Evolutionary conservation across 2,113 vertebrate genomes (phyloP).

Genomic region (Boleophthalmus pectinirostris): DNA sequence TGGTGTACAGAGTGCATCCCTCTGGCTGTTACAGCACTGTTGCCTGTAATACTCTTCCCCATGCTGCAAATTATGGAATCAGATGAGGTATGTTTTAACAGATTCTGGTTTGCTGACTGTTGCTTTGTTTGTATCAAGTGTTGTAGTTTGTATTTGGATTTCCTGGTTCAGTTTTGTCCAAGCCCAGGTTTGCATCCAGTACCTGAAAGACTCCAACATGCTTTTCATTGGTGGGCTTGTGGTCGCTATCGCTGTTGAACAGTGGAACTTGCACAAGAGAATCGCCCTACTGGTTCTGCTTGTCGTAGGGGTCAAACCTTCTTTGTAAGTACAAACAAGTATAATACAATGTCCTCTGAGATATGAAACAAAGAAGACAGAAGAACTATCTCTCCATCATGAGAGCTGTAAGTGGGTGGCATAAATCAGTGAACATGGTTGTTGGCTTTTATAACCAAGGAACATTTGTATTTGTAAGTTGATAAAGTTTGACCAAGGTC

Average conservation of each 20-base stretch:
- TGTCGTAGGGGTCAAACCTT: slow-evolving; percentile 80
- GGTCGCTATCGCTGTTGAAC: slow-evolving; percentile 83
- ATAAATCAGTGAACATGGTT: background rate
- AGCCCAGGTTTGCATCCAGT: slow-evolving; percentile 80
- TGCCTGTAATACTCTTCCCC: slow-evolving; percentile 86
- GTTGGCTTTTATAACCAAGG: too few relatives aligned
- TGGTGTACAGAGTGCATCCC: slow-evolving; percentile 90
- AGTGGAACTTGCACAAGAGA: slow-evolving; percentile 84
- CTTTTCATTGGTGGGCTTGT: slow-evolving; percentile 85
- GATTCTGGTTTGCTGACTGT: background rate
- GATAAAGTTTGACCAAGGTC: background rate
- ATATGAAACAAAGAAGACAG: background rate
- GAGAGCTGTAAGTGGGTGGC: background rate
- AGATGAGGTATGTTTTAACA: slow-evolving; percentile 68
- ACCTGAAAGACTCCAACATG: slow-evolving; percentile 85
- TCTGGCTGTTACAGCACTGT: slow-evolving; percentile 82
- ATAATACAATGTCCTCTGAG: background rate
- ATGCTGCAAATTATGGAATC: slow-evolving; percentile 87
- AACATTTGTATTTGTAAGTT: background rate
- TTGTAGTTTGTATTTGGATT: slow-evolving; percentile 1
- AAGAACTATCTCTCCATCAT: background rate
- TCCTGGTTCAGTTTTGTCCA: background rate
- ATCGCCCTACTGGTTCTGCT: slow-evolving; percentile 83
- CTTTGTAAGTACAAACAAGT: slow-evolving; percentile 76
- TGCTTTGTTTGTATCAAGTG: background rate